A percentile compares a stretch with the other conserved stretches of the same genome.
Conservation (phyloP, 2,113 vertebrate genomes). For the Malurus elegans region DNA sequence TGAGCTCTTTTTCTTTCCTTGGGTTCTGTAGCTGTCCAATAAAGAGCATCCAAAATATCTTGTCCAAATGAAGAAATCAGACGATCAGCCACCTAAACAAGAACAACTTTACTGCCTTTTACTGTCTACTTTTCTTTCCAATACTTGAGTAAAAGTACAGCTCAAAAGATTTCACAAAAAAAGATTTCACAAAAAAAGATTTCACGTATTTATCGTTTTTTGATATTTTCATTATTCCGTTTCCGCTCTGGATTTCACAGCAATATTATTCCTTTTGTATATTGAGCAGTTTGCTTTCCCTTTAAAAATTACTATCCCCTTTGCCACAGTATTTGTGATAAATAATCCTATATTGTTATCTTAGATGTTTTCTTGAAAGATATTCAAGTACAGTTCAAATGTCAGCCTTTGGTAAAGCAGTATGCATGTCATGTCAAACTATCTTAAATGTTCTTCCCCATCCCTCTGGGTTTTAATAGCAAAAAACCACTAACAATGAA, state of each 20-base stretch:
- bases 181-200: no score
- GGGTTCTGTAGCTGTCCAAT: slow-evolving; percentile 98
- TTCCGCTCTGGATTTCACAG: not conserved
- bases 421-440: not conserved
- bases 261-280: not conserved
- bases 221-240: not conserved
- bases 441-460: not conserved
- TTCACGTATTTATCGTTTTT: not conserved
- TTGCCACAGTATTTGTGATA: not conserved
- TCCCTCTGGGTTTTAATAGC: not conserved
- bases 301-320: not conserved
- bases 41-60: slow-evolving; percentile 96
- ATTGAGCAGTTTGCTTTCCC: not conserved
- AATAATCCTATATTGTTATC: not conserved
- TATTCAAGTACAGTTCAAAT: not conserved
- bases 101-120: slow-evolving; percentile 5
- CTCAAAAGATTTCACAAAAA: no score
- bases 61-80: slow-evolving; percentile 98
- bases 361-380: not conserved
- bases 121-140: not conserved
- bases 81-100: slow-evolving; percentile 90
- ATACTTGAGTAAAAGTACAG: not conserved
- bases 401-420: not conserved
- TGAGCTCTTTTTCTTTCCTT: slow-evolving; percentile 93
- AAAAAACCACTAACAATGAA: not conserved